Evolutionary conservation across 2,113 vertebrate species (phyloP).

Genomic region (Perognathus longimembris): DNA sequence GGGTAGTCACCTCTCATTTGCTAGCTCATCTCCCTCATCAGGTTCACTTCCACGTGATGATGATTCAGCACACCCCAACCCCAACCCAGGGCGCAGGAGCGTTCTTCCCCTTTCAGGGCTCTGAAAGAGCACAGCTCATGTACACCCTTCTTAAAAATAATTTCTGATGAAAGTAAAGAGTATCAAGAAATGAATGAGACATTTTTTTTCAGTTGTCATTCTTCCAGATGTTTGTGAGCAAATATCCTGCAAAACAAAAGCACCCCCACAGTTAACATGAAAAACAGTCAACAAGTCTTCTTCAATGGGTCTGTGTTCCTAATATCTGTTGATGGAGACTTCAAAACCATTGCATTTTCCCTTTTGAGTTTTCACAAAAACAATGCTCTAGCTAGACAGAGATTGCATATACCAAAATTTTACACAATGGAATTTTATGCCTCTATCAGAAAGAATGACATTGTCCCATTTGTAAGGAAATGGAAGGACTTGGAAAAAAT

Average conservation of each 20-base stretch:
- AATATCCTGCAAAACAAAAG: background rate
- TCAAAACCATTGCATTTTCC: background rate
- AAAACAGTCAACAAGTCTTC: slow-evolving; percentile 32
- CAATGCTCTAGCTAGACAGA: background rate
- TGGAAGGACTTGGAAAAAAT: too few relatives aligned
- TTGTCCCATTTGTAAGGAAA: too few relatives aligned
- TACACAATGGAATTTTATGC: too few relatives aligned
- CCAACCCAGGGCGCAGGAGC: rapidly evolving
- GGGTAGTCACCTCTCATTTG: rapidly evolving
- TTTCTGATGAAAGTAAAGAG: background rate
- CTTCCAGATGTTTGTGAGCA: slow-evolving; percentile 29
- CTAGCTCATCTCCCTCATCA: rapidly evolving
- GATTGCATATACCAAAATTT: slow-evolving; percentile 58
- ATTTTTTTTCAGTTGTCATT: slow-evolving; percentile 7
- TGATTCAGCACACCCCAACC: too few relatives aligned
- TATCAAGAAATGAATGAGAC: background rate
- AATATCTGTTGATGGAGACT: slow-evolving; percentile 40
- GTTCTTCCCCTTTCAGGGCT: background rate
- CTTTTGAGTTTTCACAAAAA: slow-evolving; percentile 23
- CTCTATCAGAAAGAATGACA: too few relatives aligned
- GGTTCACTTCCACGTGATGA: background rate
- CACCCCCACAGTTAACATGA: background rate
- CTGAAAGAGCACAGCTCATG: rapidly evolving
- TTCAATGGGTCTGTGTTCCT: background rate
- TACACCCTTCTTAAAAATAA: background rate